Conservation (phyloP, 2,113 vertebrate genomes). For the Platichthys stellatus region DNA sequence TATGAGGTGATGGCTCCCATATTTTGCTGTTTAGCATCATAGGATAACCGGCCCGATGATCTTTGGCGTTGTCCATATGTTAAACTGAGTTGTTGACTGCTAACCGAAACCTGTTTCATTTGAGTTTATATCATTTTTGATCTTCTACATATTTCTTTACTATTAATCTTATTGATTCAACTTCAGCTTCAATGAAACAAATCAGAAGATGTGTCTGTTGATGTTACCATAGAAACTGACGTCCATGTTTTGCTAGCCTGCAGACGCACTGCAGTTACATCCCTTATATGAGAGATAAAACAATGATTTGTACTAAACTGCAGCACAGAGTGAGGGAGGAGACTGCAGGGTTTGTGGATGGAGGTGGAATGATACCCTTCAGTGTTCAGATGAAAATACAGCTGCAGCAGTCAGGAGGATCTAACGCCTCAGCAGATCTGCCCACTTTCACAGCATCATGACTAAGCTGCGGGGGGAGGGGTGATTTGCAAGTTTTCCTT, state of each 20-base stretch:
- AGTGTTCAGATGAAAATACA: conserved; percentile 3
- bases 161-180: no score
- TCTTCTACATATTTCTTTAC: no score
- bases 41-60: no score
- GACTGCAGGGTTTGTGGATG: conserved; percentile 19
- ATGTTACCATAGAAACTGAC: conserved; percentile 58
- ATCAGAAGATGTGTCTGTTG: conserved; percentile 46
- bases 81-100: no score
- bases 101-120: no score
- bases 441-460: conserved; percentile 40
- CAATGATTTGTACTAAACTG: conserved; percentile 2
- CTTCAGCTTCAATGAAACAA: conserved; percentile 6
- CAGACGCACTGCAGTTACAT: conserved; percentile 42
- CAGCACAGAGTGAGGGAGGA: background rate
- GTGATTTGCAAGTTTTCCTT: conserved; percentile 40
- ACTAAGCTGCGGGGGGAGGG: conserved; percentile 33
- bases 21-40: no score
- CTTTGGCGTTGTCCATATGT: no score
- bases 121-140: no score
- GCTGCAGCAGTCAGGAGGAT: conserved; percentile 40
- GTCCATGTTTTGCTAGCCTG: background rate
- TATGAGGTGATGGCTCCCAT: no score
- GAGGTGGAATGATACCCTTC: background rate
- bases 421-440: conserved; percentile 45
- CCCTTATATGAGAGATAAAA: conserved; percentile 9